phyloP scores from a whole-genome alignment of 2,797 vertebrate genomes.

The Furcifer pardalis region DNA sequence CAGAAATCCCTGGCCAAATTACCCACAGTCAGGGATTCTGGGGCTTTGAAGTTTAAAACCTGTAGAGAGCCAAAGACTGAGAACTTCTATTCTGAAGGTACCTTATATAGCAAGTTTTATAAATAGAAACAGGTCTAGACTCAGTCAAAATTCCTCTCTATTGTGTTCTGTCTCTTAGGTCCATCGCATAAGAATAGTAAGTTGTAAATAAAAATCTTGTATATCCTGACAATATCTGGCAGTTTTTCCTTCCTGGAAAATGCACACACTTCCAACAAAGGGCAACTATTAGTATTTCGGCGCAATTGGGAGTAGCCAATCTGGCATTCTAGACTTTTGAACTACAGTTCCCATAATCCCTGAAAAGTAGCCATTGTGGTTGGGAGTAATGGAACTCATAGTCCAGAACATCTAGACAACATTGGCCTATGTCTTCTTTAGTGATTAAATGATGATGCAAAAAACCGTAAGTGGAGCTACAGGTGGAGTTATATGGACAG shows the following conservation, averaged over 20 bases:
- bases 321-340: not conserved
- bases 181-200: not conserved
- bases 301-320: not conserved
- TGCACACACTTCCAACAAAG: not conserved
- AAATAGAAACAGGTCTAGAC: not conserved
- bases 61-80: too few relatives aligned
- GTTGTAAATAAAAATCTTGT: not conserved
- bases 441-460: not conserved
- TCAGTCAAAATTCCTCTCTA: not conserved
- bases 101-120: not conserved
- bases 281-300: too few relatives aligned
- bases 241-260: not conserved
- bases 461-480: not conserved
- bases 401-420: not conserved
- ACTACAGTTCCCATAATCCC: not conserved
- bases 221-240: not conserved
- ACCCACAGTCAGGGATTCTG: too few relatives aligned
- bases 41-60: too few relatives aligned
- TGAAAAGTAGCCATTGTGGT: not conserved
- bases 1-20: too few relatives aligned
- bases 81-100: not conserved
- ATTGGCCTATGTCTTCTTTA: not conserved
- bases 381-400: not conserved
- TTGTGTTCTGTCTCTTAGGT: not conserved
- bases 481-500: not conserved